Evolutionary conservation across 2,888 invertebrate genomes (phyloP).

Genomic region (Cataglyphis cursor): DNA sequence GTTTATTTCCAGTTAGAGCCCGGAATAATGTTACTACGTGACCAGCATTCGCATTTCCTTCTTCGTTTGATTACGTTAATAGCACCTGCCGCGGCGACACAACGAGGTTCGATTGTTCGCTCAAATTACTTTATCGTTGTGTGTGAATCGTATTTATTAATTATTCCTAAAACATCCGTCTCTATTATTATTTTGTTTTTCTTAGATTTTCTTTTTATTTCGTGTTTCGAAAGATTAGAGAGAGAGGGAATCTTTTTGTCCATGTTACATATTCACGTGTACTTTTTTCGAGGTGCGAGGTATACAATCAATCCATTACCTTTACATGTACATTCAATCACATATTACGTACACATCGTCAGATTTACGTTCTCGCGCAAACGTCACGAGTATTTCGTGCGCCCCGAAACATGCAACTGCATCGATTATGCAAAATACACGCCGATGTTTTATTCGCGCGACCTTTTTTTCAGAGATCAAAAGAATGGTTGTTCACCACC

Average conservation of each 20-base stretch:
- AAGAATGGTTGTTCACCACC: background rate
- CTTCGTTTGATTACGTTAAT: conserved; percentile 12
- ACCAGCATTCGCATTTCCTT: conserved; percentile 12
- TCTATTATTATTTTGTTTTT: background rate
- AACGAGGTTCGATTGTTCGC: conserved; percentile 12
- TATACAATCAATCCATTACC: conserved; percentile 9
- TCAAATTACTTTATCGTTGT: conserved; percentile 4
- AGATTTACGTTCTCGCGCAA: conserved; percentile 4
- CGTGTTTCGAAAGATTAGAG: background rate
- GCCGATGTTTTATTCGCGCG: conserved; percentile 31
- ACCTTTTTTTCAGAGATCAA: conserved; percentile 28
- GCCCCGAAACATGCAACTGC: conserved; percentile 42
- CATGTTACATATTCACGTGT: background rate
- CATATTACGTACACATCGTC: background rate
- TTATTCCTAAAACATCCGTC: background rate
- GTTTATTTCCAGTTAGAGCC: background rate
- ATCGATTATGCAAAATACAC: conserved; percentile 52
- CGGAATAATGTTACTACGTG: conserved; percentile 12
- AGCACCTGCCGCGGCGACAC: background rate
- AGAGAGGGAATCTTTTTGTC: background rate
- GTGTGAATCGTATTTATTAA: background rate
- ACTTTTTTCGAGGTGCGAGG: background rate
- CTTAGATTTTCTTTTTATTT: background rate
- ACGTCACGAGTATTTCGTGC: conserved; percentile 31
- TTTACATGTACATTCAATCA: conserved; percentile 10